A percentile compares a stretch with the other conserved stretches of the same genome.
Evolutionary conservation across 2,888 invertebrate genomes (phyloP).

Genomic region (Drosophila suboccidentalis): DNA sequence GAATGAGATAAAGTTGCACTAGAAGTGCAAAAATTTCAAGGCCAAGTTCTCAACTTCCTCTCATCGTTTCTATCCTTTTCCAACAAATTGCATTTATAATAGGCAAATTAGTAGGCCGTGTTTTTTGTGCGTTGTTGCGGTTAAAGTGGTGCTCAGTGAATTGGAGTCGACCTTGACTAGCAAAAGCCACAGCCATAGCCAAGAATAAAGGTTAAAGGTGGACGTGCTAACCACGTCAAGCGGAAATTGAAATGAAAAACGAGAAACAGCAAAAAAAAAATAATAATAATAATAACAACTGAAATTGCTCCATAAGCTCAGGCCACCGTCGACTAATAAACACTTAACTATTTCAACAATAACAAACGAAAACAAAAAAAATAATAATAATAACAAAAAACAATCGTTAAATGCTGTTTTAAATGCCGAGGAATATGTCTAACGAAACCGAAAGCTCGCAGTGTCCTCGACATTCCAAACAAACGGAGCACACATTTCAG

Average conservation of each 20-base stretch:
- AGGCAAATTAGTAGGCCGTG: slow-evolving; percentile 12
- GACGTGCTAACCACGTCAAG: slow-evolving; percentile 33
- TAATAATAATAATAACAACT: slow-evolving; percentile 5
- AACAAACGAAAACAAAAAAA: slow-evolving; percentile 1
- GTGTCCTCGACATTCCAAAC: slow-evolving; percentile 26
- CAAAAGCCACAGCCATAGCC: slow-evolving; percentile 10
- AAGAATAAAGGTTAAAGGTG: slow-evolving; percentile 56
- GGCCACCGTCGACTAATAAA: slow-evolving; percentile 25
- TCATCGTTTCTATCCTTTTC: too few relatives aligned
- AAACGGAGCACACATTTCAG: not conserved
- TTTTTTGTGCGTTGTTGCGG: slow-evolving; percentile 5
- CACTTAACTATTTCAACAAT: slow-evolving; percentile 23
- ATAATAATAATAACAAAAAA: slow-evolving; percentile 13
- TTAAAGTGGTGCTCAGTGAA: slow-evolving; percentile 8
- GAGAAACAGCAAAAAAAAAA: slow-evolving; percentile 9
- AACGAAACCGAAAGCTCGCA: slow-evolving; percentile 14
- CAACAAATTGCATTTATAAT: not conserved
- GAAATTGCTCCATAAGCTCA: slow-evolving; percentile 28
- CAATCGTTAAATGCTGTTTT: slow-evolving; percentile 19
- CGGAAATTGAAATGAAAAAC: slow-evolving; percentile 45
- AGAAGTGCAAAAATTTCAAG: slow-evolving; percentile 41
- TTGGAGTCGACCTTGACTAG: slow-evolving; percentile 31
- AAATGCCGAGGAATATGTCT: slow-evolving; percentile 13
- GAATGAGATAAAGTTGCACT: slow-evolving; percentile 4
- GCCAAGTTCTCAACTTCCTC: slow-evolving; percentile 13